Evolutionary conservation across 2,888 invertebrate genomes (phyloP).

Genomic region (Melitaea athalia): DNA sequence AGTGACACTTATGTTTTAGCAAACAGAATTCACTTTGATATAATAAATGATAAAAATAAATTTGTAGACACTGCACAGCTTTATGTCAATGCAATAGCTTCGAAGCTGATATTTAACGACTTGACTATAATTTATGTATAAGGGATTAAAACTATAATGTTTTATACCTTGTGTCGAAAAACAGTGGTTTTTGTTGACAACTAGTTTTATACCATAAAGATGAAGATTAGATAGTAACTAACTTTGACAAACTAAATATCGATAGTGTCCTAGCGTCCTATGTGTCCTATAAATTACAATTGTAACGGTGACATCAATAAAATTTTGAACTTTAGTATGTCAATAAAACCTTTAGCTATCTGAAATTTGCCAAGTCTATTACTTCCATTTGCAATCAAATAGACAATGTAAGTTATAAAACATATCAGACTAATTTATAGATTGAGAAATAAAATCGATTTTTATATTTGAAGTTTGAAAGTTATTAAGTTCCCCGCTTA

Average conservation of each 20-base stretch:
- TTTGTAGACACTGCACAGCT: slow-evolving; percentile 60
- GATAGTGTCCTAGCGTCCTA: neutral
- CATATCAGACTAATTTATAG: slow-evolving; percentile 1
- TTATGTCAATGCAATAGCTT: slow-evolving; percentile 72
- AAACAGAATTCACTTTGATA: slow-evolving; percentile 44
- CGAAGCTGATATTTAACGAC: slow-evolving; percentile 76
- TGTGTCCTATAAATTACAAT: slow-evolving; percentile 12
- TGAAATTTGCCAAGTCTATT: neutral
- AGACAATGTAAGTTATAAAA: neutral
- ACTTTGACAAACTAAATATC: slow-evolving; percentile 25
- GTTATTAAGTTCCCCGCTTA: too few species aligned
- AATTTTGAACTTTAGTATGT: slow-evolving; percentile 2
- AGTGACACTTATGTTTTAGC: slow-evolving; percentile 46
- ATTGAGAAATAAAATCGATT: neutral
- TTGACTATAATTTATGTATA: slow-evolving; percentile 69
- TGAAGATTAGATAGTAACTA: slow-evolving; percentile 37
- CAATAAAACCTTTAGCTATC: slow-evolving; percentile 9
- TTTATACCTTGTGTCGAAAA: slow-evolving; percentile 60
- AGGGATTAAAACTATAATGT: slow-evolving; percentile 71
- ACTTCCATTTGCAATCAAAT: neutral
- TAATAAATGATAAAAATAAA: slow-evolving; percentile 43
- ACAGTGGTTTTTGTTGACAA: slow-evolving; percentile 52
- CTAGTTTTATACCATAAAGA: slow-evolving; percentile 43
- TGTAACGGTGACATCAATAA: slow-evolving; percentile 17
- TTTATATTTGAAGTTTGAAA: too few species aligned